Evolutionary conservation across 2,113 vertebrate species (phyloP), one percentile per base, ranked within the genome.

Genomic region (Ictalurus furcatus): DNA sequence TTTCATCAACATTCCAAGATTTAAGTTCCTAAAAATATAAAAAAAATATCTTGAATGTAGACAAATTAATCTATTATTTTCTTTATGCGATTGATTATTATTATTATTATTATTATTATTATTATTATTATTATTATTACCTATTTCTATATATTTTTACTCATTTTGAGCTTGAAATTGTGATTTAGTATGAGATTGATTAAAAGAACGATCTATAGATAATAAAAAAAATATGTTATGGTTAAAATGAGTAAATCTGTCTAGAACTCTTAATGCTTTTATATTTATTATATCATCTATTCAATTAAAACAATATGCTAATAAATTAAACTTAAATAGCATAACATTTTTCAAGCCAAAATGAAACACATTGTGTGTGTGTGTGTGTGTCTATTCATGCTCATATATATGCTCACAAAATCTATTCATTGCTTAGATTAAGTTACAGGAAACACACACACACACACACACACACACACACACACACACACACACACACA

Each of bases 381-480:
- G 23, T 16, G 74, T 4, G 37, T 44, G 37, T 40, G 16, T 79
- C 56, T 40, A 37, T 65, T 84, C 61, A 81, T 63, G 30, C 89
- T 81, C 83, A 83, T 67, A 90, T 78, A 81, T 86, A 84, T 65
- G 34, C 71, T 85, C 74, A 89, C 74, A 76, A 87, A 78, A 89
- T 89, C 87, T 89, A 87, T 88, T 88, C 88, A 88, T 87, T 61
- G 84, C 83, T 89, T 82, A 88, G 90, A 91, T 88, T 87, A 79
- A 74, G 65, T 86, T 89, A 79, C 88, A 84, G 85, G 83, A 90
- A 88, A 91, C 58, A 37, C 44, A 63, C 73, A 76, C 82, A 88
- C 89, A 85, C 88, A 88, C 83, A 82, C 67, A 69, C 67, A 71
- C 69, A 71, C 67, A 71, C 67, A 73, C 90, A 84, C 80, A 81